These are phyloP conservation scores for Manacus vitellinus DNA, from an alignment of 2,113 vertebrate genomes.

Conservation along the genomic window DNA sequence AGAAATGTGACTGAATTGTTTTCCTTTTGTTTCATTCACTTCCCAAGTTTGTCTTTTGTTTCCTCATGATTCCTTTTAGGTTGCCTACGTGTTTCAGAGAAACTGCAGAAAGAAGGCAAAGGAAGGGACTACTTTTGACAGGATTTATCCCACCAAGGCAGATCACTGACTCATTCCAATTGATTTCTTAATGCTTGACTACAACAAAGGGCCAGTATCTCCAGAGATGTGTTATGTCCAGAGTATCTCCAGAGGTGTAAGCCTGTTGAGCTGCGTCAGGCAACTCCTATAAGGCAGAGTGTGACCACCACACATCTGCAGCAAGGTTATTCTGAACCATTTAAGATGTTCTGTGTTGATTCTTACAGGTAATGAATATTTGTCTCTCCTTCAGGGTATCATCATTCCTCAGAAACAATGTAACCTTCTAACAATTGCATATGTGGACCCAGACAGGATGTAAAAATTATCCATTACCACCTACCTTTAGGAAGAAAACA, in stretches of 20 bases:
- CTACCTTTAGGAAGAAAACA: background rate
- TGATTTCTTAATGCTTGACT: background rate
- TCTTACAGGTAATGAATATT: background rate
- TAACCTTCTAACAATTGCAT: background rate
- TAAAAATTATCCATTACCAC: background rate
- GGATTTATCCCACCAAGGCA: background rate
- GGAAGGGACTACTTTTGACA: background rate
- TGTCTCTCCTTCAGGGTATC: background rate
- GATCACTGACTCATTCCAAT: background rate
- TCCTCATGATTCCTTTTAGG: background rate
- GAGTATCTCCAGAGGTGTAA: background rate
- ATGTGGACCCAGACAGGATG: background rate
- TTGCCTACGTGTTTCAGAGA: background rate
- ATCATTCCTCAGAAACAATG: background rate
- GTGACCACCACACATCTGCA: background rate
- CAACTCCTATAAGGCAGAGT: no score
- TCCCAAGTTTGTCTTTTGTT: background rate
- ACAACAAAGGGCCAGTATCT: background rate
- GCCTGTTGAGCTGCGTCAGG: accelerated
- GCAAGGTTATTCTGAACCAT: background rate
- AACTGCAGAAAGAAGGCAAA: background rate
- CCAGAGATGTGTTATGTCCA: background rate
- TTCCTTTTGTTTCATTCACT: background rate
- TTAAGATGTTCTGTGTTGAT: background rate
- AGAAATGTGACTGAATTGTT: background rate